A percentile compares a stretch with the other conserved stretches of the same genome.
These are phyloP conservation scores for Choristoneura fumiferana DNA, from an alignment of 1,140 invertebrate species.

Conservation along the genomic window DNA sequence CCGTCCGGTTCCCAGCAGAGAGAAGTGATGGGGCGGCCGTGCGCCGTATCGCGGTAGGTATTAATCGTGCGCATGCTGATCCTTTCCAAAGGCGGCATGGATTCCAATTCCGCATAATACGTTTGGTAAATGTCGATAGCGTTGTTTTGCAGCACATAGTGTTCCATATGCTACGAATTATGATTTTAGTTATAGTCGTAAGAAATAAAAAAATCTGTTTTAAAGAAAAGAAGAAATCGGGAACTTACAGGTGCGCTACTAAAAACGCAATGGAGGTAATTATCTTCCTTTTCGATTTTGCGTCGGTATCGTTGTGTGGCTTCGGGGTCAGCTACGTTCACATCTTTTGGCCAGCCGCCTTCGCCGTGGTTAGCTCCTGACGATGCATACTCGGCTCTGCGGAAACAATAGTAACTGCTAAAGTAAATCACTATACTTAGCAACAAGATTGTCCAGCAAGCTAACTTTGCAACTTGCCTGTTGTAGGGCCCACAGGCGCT, in stretches of 20 bases:
- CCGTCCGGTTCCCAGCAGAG: conserved; percentile 93
- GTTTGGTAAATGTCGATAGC: conserved; percentile 95
- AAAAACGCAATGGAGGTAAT: conserved; percentile 91
- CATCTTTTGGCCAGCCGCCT: conserved; percentile 97
- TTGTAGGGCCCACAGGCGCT: too few species aligned
- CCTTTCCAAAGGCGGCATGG: conserved; percentile 80
- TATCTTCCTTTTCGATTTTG: conserved; percentile 97
- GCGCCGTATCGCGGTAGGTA: conserved; percentile 57
- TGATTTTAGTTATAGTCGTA: too few species aligned
- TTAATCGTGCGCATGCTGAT: conserved; percentile 79
- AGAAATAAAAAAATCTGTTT: too few species aligned
- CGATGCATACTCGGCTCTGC: conserved; percentile 87
- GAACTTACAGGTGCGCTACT: conserved; percentile 78
- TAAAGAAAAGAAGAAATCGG: too few species aligned
- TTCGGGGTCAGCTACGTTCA: conserved; percentile 92
- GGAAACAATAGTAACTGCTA: conserved; percentile 18
- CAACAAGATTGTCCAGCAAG: too few species aligned
- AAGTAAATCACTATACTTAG: too few species aligned
- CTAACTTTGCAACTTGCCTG: too few species aligned
- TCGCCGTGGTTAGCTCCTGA: conserved; percentile 93
- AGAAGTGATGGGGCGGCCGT: conserved; percentile 88
- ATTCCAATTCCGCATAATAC: conserved; percentile 86
- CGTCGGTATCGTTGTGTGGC: conserved; percentile 92
- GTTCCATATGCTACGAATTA: conserved; percentile 86
- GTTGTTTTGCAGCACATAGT: conserved; percentile 94